phyloP scores from a whole-genome alignment of 1,140 invertebrate species.

The Heliconius hewitsoni region DNA sequence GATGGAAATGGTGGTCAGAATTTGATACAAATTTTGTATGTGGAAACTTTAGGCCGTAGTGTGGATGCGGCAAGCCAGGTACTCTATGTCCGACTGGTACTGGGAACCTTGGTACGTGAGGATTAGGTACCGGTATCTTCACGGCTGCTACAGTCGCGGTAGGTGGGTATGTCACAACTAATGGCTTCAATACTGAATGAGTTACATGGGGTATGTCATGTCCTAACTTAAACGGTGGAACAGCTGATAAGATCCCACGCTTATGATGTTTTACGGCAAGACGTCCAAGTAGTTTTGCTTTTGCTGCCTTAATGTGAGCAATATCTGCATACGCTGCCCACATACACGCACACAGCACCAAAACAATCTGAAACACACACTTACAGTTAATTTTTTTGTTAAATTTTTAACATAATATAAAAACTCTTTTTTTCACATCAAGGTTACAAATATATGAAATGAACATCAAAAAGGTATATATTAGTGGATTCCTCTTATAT shows the following conservation, averaged over 20 bases:
- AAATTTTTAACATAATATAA: not conserved
- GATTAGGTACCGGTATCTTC: conserved; percentile 70
- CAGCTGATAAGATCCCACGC: conserved; percentile 64
- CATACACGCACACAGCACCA: conserved; percentile 59
- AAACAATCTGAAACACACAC: conserved; percentile 65
- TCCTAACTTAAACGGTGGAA: conserved; percentile 75
- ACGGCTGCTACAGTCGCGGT: conserved; percentile 70
- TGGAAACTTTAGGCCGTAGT: conserved; percentile 68
- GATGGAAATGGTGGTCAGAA: conserved; percentile 68
- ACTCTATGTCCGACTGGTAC: conserved; percentile 59
- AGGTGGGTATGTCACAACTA: conserved; percentile 75
- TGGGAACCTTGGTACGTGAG: conserved; percentile 56
- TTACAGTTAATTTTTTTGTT: not conserved
- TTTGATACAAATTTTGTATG: conserved; percentile 63
- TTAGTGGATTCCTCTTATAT: too few species aligned
- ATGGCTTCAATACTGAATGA: conserved; percentile 75
- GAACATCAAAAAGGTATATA: too few species aligned
- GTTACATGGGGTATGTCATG: conserved; percentile 74
- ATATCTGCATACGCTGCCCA: conserved; percentile 54
- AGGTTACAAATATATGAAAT: too few species aligned
- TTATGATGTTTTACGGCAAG: conserved; percentile 66
- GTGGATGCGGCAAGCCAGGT: conserved; percentile 60
- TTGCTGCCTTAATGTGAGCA: conserved; percentile 60
- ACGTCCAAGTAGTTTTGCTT: conserved; percentile 55
- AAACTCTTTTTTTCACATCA: too few species aligned